Conservation (phyloP, 2,797 vertebrate species). For the Sus cebifrons region DNA sequence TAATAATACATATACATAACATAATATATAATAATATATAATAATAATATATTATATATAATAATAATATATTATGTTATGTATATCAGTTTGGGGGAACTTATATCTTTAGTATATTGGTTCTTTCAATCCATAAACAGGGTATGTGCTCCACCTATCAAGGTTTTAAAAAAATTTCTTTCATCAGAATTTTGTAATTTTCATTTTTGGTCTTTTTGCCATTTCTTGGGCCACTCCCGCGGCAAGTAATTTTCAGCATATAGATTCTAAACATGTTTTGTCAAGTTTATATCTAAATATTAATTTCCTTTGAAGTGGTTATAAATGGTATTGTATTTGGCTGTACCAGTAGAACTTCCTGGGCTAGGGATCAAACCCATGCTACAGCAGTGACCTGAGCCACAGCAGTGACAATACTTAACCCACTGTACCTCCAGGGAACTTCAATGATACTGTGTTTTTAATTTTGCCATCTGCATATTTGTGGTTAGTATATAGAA, state of each 20-base stretch:
- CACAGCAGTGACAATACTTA: too few relatives aligned
- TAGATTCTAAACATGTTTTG: neutral
- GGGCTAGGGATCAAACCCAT: too few relatives aligned
- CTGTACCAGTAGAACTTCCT: too few relatives aligned
- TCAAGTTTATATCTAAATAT: constrained; percentile 16
- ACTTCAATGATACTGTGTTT: neutral
- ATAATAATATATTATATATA: too few relatives aligned
- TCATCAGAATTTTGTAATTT: constrained; percentile 60
- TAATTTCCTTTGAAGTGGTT: constrained; percentile 42
- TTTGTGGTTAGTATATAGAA: constrained; percentile 28
- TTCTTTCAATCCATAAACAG: neutral
- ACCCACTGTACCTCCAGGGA: too few relatives aligned
- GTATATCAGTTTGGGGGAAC: neutral
- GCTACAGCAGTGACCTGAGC: too few relatives aligned
- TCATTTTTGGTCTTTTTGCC: neutral
- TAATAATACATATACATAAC: too few relatives aligned
- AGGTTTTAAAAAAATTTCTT: neutral
- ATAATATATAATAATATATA: neutral
- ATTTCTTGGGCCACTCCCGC: too few relatives aligned
- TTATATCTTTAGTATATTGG: neutral
- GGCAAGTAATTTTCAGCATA: constrained; percentile 11
- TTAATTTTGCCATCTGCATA: constrained; percentile 20
- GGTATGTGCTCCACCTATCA: neutral
- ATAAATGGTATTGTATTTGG: neutral
- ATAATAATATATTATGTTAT: too few relatives aligned